Evolutionary conservation across 37 sponge, comb jelly and placozoan species (phyloP).

Genomic region (Oopsacas minuta): DNA sequence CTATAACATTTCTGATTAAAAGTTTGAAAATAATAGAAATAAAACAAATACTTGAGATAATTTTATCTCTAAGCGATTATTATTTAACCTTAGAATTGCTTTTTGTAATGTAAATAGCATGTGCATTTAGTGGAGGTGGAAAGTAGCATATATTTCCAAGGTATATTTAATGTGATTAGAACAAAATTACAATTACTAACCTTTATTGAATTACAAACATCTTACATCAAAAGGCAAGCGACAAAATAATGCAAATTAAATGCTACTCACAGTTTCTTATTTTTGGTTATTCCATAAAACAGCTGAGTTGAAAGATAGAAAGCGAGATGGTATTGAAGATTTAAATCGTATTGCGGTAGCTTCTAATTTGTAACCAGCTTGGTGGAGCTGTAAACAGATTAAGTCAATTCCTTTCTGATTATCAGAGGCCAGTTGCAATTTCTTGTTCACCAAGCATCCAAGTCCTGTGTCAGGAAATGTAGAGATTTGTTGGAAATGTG

Average conservation of each 20-base stretch:
- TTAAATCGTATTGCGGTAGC: background rate
- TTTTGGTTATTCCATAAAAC: background rate
- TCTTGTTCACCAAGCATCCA: background rate
- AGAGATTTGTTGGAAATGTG: background rate
- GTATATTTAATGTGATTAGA: too few relatives aligned
- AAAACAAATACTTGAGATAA: too few relatives aligned
- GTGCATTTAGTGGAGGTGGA: too few relatives aligned
- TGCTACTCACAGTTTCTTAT: background rate
- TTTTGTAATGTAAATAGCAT: too few relatives aligned
- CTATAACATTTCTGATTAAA: too few relatives aligned
- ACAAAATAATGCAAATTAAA: background rate
- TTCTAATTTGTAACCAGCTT: constrained; percentile 12
- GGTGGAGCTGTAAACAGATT: background rate
- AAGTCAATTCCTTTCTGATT: background rate
- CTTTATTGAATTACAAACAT: background rate
- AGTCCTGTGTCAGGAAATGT: background rate
- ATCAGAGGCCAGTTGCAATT: background rate
- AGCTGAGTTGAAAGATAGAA: background rate
- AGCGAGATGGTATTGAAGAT: background rate
- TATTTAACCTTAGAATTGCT: too few relatives aligned
- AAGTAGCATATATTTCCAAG: too few relatives aligned
- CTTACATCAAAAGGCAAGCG: background rate
- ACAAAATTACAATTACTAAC: too few relatives aligned
- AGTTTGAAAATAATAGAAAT: too few relatives aligned
- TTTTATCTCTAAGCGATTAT: too few relatives aligned